Base-by-base conservation (phyloP, 1,140 invertebrate species). In the Philaenus spumarius region DNA sequence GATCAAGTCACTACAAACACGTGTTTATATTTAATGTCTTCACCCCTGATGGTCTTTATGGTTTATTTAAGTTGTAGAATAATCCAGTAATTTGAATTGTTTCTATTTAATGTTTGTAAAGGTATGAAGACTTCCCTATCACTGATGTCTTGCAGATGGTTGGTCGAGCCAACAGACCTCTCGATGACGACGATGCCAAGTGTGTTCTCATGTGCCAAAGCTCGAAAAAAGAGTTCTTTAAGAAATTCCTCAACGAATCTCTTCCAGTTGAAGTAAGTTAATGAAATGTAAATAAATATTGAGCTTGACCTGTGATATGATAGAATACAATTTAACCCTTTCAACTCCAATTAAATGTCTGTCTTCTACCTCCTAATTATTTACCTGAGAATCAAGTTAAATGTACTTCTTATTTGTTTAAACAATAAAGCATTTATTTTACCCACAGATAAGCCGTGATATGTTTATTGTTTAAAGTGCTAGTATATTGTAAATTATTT, bases 111-210 rank as follows among this genome's bases (percentile, higher is more conserved):
- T 52, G 24, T 40, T 51, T 84, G 48, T 86, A 87, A 67, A 83
- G 85, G 2, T 96, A 99, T 76, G 96, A 98, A 75, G 97, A 99
- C 75, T 99, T 98, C 73, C 93, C 95, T 0, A 86, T 99, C 26
- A 95, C 92, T 2, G 95, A 98, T 73, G 91, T 99, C 0, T 75
- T 99, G 9, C 95, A 99, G 76, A 99, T 99, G 96, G 82, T 98
- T 46, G 95, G 96, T 0, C 77, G 89, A 30, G 92, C 92, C 0
- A 94, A 94, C 73, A 76, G 95, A 24, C 95, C 95, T 0, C 73
- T 88, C 3, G 82, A 89, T 64, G 96, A 99, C 74, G 86, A 95
- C 20, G 93, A 97, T 73, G 89, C 93, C 47, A 97, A 97, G 71
- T 97, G 94, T 69, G 92, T 99, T 4, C 79, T 99, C 2, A 86